Conservation (phyloP, 2,113 vertebrate genomes). For the Trichomycterus rosablanca region DNA sequence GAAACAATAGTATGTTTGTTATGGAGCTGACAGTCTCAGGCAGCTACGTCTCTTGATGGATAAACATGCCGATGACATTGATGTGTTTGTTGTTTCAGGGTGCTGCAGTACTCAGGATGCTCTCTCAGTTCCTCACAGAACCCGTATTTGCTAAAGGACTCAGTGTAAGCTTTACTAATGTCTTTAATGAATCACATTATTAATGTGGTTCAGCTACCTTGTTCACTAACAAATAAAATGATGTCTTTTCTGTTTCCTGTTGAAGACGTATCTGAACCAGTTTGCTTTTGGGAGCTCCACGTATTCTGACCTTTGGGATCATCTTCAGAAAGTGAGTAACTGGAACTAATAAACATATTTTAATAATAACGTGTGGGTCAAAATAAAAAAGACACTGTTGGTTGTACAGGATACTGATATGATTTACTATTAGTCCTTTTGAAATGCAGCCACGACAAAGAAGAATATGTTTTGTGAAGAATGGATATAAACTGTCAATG, state of each 20-base stretch:
- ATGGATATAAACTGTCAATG: too few relatives aligned
- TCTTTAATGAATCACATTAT: not conserved
- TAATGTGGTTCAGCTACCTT: too few relatives aligned
- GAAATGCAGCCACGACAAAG: too few relatives aligned
- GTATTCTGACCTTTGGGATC: conserved; percentile 67
- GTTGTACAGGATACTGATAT: too few relatives aligned
- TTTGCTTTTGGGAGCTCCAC: conserved; percentile 62
- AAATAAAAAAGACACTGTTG: too few relatives aligned
- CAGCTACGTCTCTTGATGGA: too few relatives aligned
- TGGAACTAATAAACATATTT: too few relatives aligned
- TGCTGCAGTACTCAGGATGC: conserved; percentile 84
- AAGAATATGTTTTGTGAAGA: too few relatives aligned
- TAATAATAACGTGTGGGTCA: not conserved
- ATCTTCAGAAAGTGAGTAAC: conserved; percentile 63
- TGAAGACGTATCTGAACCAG: conserved; percentile 68
- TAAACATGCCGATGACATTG: too few relatives aligned
- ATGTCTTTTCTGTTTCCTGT: conserved; percentile 52
- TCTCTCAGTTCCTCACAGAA: conserved; percentile 82
- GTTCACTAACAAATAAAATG: not conserved
- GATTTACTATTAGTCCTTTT: too few relatives aligned
- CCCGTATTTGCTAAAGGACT: conserved; percentile 76
- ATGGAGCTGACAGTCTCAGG: too few relatives aligned
- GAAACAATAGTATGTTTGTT: too few relatives aligned
- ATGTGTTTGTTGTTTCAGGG: conserved; percentile 67
- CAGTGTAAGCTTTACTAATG: conserved; percentile 67